Evolutionary conservation across 1,140 invertebrate species (phyloP), one percentile per base, ranked within the genome.

Genomic region (Globodera rostochiensis): DNA sequence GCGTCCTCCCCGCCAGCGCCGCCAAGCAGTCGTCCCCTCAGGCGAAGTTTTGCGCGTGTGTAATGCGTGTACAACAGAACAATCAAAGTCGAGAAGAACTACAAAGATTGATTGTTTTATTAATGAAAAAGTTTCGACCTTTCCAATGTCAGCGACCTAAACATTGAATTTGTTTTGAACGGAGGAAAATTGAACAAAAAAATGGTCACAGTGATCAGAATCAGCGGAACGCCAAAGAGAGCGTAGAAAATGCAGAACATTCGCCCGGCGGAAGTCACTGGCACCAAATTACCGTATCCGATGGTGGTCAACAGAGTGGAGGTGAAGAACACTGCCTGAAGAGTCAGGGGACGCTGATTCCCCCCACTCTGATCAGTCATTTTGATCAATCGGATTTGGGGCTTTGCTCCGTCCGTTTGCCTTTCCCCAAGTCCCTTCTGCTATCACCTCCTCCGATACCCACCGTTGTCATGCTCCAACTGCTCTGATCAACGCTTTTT

Each of bases 301-400:
- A 89, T 89, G 4, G 88, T 89, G 0, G 89, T 89, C 6, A 89
- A 75, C 15, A 89, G 80, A n/a, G 88, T 89, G n/a, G 89, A 84
- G 15, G 88, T 89, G 81, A 90, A 89, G 82, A 89, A 90, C 45
- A 89, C 75, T 11, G 89, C 82, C 77, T 78, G 70, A 9, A 21
- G 64, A 67, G 8, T 64, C 19, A 4, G 57, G 15, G 6, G 57
- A 64, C 57, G 11, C 57, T 19, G 57, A 64, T 36, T 25, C 25
- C 25, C 36, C 36, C 36, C 36, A 36, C 36, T 36, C 8, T 47
- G 46, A 47, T 47, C 69, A 71, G 36, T 15, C 2, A 36, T 53
- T 53, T 53, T 53, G 7, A 53, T 53, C 11, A 13, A 53, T 53
- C 50, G 4, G 50, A 53, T 13, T 13, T 9, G 11, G 7, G 50